phyloP scores from a whole-genome alignment of 2,888 invertebrate genomes.

The Hololepta plana region DNA sequence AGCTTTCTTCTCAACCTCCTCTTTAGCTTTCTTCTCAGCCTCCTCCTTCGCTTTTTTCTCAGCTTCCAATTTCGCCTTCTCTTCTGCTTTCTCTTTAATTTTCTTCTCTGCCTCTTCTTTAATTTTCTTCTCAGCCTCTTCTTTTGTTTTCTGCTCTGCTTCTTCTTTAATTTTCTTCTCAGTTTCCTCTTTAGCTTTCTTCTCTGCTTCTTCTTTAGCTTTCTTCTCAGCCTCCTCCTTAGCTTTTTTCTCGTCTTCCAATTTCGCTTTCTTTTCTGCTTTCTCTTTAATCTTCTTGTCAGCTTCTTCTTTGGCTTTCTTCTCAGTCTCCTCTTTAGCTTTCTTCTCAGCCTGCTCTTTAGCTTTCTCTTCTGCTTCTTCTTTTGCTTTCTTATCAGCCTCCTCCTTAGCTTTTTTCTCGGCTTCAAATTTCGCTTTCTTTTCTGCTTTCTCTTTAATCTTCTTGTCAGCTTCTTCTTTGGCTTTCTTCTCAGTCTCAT shows the following conservation, averaged over 20 bases:
- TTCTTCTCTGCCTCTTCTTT: conserved; percentile 11
- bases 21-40: conserved; percentile 11
- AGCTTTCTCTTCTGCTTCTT: conserved; percentile 8
- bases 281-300: conserved; percentile 17
- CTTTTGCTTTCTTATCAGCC: conserved; percentile 10
- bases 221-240: conserved; percentile 18
- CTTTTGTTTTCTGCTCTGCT: conserved; percentile 12
- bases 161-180: conserved; percentile 11
- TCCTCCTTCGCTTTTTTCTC: conserved; percentile 8
- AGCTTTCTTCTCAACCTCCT: conserved; percentile 9
- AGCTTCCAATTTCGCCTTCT: conserved; percentile 8
- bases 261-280: conserved; percentile 13
- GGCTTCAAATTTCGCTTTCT: conserved; percentile 23
- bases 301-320: conserved; percentile 8
- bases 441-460: conserved; percentile 21
- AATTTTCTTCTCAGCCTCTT: conserved; percentile 12
- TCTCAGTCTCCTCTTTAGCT: conserved; percentile 7
- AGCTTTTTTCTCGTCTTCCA: conserved; percentile 15
- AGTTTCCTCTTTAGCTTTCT: conserved; percentile 10
- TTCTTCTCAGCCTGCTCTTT: conserved; percentile 9
- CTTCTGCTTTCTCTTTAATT: conserved; percentile 9
- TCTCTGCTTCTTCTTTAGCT: conserved; percentile 11
- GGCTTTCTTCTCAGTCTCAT: conserved; percentile 12
- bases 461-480: conserved; percentile 17
- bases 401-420: conserved; percentile 17